A percentile compares a stretch with the other conserved stretches of the same genome.
phyloP scores from a whole-genome alignment of 2,113 vertebrate genomes.

The Corapipo altera region DNA sequence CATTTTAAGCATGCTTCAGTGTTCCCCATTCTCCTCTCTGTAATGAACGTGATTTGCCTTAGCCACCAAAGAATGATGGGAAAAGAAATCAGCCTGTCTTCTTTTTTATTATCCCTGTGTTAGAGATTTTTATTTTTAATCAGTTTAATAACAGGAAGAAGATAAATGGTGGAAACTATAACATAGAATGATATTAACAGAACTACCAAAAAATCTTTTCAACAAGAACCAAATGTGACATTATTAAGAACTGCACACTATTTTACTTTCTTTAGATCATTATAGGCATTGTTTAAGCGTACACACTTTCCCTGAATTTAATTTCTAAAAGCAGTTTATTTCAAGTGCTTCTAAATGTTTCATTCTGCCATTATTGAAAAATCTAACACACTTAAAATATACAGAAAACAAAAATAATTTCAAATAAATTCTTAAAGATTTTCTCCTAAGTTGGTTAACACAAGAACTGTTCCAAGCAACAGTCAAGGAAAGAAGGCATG shows the following conservation, averaged over 20 bases:
- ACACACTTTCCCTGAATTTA: background rate
- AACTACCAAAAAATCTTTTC: background rate
- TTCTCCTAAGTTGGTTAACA: background rate
- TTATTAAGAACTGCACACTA: background rate
- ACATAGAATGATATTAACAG: background rate
- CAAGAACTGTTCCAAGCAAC: background rate
- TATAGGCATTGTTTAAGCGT: background rate
- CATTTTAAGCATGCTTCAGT: background rate
- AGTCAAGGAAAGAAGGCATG: background rate
- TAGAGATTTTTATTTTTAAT: background rate
- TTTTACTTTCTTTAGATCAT: background rate
- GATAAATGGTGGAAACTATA: background rate
- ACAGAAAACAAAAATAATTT: background rate
- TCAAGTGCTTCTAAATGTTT: background rate
- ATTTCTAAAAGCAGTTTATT: background rate
- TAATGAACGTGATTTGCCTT: background rate
- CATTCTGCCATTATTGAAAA: background rate
- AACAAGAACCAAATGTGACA: background rate
- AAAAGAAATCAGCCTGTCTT: background rate
- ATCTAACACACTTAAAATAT: background rate
- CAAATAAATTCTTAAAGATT: background rate
- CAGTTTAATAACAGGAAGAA: background rate
- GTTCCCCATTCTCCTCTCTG: background rate
- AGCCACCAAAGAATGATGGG: background rate
- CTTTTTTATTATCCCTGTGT: background rate